A percentile compares a stretch with the other conserved stretches of the same genome.
Evolutionary conservation across 2,113 vertebrate genomes (phyloP).

Genomic region (Dasypus novemcinctus): DNA sequence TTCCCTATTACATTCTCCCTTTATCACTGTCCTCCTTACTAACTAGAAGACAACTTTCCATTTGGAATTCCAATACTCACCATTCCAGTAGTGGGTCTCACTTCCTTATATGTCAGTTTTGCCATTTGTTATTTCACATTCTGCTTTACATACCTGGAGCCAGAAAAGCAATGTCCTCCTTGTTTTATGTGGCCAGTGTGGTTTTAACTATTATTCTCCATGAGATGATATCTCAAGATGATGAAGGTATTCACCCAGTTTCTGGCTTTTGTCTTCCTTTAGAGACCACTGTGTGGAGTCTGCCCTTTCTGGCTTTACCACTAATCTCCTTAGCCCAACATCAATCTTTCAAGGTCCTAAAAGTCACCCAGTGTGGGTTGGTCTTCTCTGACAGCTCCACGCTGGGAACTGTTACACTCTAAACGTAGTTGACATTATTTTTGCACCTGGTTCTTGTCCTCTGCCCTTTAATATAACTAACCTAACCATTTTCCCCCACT

Average conservation of each 20-base stretch:
- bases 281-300: background rate
- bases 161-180: background rate
- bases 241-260: background rate
- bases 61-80: background rate
- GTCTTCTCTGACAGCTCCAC: background rate
- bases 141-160: background rate
- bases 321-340: background rate
- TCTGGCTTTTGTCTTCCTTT: background rate
- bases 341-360: background rate
- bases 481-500: background rate
- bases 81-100: background rate
- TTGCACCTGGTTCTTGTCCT: background rate
- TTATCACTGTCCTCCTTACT: conserved; percentile 5
- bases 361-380: background rate
- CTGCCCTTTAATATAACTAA: background rate
- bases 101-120: background rate
- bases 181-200: background rate
- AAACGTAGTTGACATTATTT: background rate
- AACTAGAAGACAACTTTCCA: background rate
- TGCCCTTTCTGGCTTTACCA: background rate
- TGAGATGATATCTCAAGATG: background rate
- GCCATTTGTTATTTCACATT: background rate
- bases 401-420: background rate
- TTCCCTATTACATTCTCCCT: background rate
- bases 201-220: background rate